Percentiles rank a stretch among this genome's conserved stretches.
Evolutionary conservation across 2,888 invertebrate species (phyloP).

Genomic region (Phasia obesa): DNA sequence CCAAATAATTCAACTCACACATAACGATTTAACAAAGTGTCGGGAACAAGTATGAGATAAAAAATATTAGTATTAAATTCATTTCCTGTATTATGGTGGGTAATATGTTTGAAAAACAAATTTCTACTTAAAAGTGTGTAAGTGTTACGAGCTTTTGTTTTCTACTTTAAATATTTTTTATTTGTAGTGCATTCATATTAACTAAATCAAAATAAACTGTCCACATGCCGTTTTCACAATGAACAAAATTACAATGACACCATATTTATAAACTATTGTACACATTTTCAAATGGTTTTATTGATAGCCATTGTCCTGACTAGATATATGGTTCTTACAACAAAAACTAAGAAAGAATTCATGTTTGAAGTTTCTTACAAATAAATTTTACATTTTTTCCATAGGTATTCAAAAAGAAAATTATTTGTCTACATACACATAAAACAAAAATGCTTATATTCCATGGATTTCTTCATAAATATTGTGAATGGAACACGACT

Average conservation of each 20-base stretch:
- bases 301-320: not conserved
- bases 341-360: too few species aligned
- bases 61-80: conserved; percentile 5
- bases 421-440: too few species aligned
- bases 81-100: not conserved
- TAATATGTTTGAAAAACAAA: conserved; percentile 27
- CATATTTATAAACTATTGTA: conserved; percentile 24
- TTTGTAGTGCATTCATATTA: conserved; percentile 56
- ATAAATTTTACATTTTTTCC: too few species aligned
- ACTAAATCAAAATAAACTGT: conserved; percentile 10
- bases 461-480: too few species aligned
- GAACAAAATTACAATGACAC: not conserved
- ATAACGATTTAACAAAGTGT: conserved; percentile 43
- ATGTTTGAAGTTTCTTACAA: too few species aligned
- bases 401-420: too few species aligned
- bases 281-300: conserved; percentile 41
- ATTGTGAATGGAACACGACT: too few species aligned
- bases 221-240: conserved; percentile 34
- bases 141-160: conserved; percentile 36
- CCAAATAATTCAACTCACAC: conserved; percentile 43
- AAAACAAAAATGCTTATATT: too few species aligned
- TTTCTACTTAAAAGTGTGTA: conserved; percentile 42
- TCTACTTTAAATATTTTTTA: conserved; percentile 38
- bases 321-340: too few species aligned
- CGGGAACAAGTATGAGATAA: conserved; percentile 37